Percentiles rank a stretch among this genome's conserved stretches.
These are phyloP conservation scores for Tetragnatha montana DNA, from an alignment of 2,888 invertebrate genomes.

Conservation along the genomic window DNA sequence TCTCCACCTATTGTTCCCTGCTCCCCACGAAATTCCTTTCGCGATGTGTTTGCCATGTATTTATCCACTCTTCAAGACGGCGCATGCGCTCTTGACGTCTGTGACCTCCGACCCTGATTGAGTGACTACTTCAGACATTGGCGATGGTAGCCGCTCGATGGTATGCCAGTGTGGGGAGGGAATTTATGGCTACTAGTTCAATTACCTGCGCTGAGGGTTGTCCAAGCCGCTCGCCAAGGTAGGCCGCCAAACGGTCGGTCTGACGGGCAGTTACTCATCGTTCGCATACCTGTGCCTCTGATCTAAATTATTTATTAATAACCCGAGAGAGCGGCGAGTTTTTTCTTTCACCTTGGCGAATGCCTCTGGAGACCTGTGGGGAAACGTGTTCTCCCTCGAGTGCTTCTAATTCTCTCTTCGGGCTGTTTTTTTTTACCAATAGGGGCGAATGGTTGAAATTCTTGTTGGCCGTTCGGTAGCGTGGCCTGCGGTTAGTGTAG, in stretches of 20 bases:
- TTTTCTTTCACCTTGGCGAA: neutral
- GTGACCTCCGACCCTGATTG: conserved; percentile 49
- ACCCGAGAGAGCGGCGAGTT: neutral
- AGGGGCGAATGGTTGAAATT: no score
- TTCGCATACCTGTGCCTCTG: neutral
- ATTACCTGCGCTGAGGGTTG: conserved; percentile 39
- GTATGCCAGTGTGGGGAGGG: conserved; percentile 55
- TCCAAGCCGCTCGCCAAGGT: conserved; percentile 43
- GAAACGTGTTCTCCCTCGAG: neutral
- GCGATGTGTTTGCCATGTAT: neutral
- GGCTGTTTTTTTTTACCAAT: no score
- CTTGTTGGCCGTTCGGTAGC: no score
- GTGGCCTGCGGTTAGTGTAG: no score
- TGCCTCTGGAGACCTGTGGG: neutral
- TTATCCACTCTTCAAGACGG: conserved; percentile 30
- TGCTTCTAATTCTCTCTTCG: no score
- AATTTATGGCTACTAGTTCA: conserved; percentile 62
- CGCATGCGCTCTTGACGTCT: conserved; percentile 39
- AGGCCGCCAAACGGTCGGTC: conserved; percentile 51
- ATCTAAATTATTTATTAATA: neutral
- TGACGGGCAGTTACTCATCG: neutral
- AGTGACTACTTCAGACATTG: conserved; percentile 55
- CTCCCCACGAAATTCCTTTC: neutral
- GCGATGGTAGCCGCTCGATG: conserved; percentile 56
- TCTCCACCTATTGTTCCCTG: no score